These are phyloP conservation scores for Baccha elongata DNA, from an alignment of 2,888 invertebrate genomes.

Conservation along the genomic window DNA sequence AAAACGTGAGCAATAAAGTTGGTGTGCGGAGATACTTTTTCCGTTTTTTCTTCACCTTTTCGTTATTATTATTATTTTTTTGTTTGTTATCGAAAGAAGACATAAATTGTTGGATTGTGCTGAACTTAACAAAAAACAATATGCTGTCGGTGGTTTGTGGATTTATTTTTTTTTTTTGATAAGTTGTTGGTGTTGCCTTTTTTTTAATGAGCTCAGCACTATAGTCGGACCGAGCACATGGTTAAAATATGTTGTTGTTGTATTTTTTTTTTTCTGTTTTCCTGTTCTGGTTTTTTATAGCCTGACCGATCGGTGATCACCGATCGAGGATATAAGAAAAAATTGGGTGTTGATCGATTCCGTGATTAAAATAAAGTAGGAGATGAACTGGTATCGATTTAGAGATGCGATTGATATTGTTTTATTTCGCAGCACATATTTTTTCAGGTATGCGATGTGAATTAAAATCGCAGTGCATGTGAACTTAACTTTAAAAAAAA, in stretches of 20 bases:
- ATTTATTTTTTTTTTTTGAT: not conserved
- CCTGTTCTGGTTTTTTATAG: constrained; percentile 27
- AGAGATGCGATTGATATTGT: not conserved
- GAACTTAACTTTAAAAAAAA: not conserved
- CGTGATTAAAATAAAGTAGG: constrained; percentile 55
- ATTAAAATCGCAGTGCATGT: constrained; percentile 16
- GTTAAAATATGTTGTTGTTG: constrained; percentile 31
- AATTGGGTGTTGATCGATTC: constrained; percentile 68
- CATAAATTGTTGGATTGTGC: constrained; percentile 64
- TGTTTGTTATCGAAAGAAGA: constrained; percentile 34
- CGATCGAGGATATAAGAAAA: constrained; percentile 39
- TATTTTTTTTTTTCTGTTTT: constrained; percentile 21
- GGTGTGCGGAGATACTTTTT: constrained; percentile 33
- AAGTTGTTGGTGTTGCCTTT: constrained; percentile 45
- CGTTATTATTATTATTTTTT: constrained; percentile 24
- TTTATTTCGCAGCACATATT: constrained; percentile 3
- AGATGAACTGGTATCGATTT: constrained; percentile 21
- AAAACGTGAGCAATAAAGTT: constrained; percentile 51
- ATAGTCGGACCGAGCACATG: constrained; percentile 49
- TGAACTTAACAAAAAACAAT: constrained; percentile 53
- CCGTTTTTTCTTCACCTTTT: constrained; percentile 20
- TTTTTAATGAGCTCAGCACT: constrained; percentile 57
- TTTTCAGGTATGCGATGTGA: constrained; percentile 7
- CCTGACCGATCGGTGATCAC: constrained; percentile 41
- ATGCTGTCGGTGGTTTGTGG: constrained; percentile 23